Conservation (phyloP, 2,797 vertebrate species). For the Gadopsis bispinosus region DNA sequence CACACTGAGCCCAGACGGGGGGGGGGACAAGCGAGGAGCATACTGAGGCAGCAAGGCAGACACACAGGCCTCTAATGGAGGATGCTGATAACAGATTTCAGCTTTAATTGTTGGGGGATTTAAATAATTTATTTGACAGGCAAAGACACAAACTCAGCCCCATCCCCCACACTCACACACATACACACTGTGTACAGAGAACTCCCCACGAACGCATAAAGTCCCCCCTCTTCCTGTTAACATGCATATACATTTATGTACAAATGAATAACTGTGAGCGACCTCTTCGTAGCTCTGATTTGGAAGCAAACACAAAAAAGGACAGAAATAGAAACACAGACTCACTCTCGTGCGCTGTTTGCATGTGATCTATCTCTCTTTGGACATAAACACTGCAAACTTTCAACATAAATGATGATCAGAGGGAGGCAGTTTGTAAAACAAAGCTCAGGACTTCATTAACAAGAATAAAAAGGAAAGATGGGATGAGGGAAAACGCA, state of each 20-base stretch:
- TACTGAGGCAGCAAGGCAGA: constrained; percentile 50
- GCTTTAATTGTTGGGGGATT: constrained; percentile 85
- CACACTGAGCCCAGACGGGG: constrained; percentile 56
- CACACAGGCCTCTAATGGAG: constrained; percentile 66
- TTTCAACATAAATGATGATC: constrained; percentile 32
- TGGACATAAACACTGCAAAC: constrained; percentile 18
- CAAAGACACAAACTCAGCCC: constrained; percentile 74
- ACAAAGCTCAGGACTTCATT: constrained; percentile 12
- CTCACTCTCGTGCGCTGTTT: constrained; percentile 1
- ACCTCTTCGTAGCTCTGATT: constrained; percentile 19
- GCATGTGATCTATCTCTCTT: constrained; percentile 16
- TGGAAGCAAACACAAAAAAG: constrained; percentile 17
- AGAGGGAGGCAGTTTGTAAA: constrained; percentile 25
- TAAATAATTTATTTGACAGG: constrained; percentile 85
- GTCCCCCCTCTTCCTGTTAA: constrained; percentile 31
- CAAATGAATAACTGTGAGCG: constrained; percentile 11
- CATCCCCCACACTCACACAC: constrained; percentile 52
- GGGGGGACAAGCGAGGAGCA: constrained; percentile 18
- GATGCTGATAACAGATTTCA: constrained; percentile 82
- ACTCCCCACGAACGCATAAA: background rate
- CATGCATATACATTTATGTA: constrained; percentile 5
- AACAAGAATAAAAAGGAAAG: constrained; percentile 15
- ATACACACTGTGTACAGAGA: constrained; percentile 12
- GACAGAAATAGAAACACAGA: constrained; percentile 18
- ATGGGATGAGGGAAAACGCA: background rate